Evolutionary conservation across 2,888 invertebrate genomes (phyloP).

Genomic region (Phragmatobia fuliginosa): DNA sequence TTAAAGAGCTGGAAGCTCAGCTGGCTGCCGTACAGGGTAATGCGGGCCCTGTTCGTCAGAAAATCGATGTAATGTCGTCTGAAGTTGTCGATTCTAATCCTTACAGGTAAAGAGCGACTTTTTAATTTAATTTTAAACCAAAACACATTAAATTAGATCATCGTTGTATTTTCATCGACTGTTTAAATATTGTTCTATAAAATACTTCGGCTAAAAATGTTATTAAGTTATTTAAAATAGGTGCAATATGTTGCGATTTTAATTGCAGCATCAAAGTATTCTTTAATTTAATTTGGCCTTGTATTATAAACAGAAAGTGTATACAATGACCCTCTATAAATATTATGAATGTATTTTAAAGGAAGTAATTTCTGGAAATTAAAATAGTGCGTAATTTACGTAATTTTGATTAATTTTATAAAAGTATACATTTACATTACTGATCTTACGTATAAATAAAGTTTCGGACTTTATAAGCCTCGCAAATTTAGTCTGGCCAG

Average conservation of each 20-base stretch:
- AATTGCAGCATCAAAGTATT: background rate
- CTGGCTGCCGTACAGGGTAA: constrained; percentile 82
- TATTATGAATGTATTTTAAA: background rate
- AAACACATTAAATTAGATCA: background rate
- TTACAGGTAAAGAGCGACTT: constrained; percentile 90
- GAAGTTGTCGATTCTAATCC: constrained; percentile 99
- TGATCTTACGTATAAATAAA: too few relatives aligned
- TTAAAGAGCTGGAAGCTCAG: constrained; percentile 89
- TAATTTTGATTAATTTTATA: background rate
- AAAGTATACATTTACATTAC: background rate
- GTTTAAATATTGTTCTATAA: background rate
- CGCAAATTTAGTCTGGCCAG: too few relatives aligned
- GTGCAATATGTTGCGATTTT: constrained; percentile 29
- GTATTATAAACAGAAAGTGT: background rate
- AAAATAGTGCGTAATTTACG: background rate
- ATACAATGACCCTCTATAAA: background rate
- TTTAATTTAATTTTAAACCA: background rate
- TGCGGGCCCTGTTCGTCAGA: constrained; percentile 86
- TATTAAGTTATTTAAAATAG: constrained; percentile 10
- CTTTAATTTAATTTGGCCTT: background rate
- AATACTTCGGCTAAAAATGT: background rate
- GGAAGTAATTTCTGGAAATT: background rate
- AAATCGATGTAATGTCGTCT: constrained; percentile 96
- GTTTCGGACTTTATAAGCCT: too few relatives aligned
- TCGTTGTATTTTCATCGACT: background rate